Evolutionary conservation across 1,140 invertebrate species (phyloP).

Genomic region (Rhyzopertha dominica): DNA sequence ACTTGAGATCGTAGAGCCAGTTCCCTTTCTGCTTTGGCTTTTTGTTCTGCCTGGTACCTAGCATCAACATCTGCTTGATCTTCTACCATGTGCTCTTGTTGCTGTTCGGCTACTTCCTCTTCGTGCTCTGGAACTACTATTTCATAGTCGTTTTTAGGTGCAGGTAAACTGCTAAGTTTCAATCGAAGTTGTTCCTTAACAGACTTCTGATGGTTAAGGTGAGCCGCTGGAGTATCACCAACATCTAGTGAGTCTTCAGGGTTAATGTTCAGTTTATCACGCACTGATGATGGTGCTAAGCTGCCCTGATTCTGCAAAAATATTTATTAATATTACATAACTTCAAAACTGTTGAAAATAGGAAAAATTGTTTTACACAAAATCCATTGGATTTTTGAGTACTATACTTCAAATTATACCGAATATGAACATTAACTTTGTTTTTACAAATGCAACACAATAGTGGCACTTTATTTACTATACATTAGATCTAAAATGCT

Average conservation of each 20-base stretch:
- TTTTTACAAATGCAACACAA: no score
- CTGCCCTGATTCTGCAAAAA: no score
- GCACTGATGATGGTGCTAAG: slow-evolving; percentile 64
- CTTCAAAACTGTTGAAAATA: no score
- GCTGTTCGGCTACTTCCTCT: slow-evolving; percentile 48
- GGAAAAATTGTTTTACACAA: no score
- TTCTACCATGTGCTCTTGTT: slow-evolving; percentile 52
- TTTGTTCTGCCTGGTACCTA: slow-evolving; percentile 55
- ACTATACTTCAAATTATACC: no score
- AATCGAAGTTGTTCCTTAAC: slow-evolving; percentile 68
- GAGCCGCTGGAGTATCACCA: slow-evolving; percentile 59
- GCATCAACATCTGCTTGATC: slow-evolving; percentile 91
- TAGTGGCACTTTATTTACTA: no score
- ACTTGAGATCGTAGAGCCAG: slow-evolving; percentile 78
- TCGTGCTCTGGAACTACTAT: slow-evolving; percentile 93
- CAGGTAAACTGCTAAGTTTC: slow-evolving; percentile 74
- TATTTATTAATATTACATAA: slow-evolving; percentile 45
- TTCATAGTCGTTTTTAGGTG: slow-evolving; percentile 96
- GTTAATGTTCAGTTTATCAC: slow-evolving; percentile 96
- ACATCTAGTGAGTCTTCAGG: slow-evolving; percentile 69
- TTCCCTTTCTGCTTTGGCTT: slow-evolving; percentile 55
- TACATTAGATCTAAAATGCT: no score
- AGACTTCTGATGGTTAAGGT: slow-evolving; percentile 58
- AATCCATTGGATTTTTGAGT: no score
- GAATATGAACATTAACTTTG: no score